These are phyloP conservation scores for Drymodes brunneopygia DNA, from an alignment of 2,113 vertebrate genomes.

Conservation along the genomic window DNA sequence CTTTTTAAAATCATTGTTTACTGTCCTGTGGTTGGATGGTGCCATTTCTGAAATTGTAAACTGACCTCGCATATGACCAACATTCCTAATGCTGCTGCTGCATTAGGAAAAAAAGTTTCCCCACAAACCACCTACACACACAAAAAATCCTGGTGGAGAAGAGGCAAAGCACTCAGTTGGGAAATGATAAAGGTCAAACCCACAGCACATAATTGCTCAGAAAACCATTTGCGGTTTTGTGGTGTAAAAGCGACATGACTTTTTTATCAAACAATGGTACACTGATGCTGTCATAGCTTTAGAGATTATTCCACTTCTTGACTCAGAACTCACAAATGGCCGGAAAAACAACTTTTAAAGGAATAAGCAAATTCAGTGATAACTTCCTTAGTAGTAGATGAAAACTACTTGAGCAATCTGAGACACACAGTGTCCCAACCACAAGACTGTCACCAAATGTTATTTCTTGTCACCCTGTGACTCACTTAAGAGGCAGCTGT, in stretches of 20 bases:
- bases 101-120: neutral
- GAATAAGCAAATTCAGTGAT: neutral
- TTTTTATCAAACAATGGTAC: neutral
- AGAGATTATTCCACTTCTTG: neutral
- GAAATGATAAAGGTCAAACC: neutral
- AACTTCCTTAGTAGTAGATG: neutral
- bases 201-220: neutral
- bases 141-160: neutral
- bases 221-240: conserved; percentile 14
- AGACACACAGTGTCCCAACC: neutral
- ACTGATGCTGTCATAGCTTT: neutral
- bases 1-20: neutral
- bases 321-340: neutral
- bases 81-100: neutral
- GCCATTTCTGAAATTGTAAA: neutral
- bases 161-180: neutral
- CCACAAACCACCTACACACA: neutral
- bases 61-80: neutral
- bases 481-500: neutral
- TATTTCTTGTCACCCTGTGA: neutral
- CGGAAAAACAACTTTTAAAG: neutral
- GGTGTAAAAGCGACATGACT: neutral
- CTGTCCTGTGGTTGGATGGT: neutral
- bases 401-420: neutral
- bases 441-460: neutral